Base-by-base conservation (phyloP, 2,797 vertebrate species). In the Bovichtus variegatus region DNA sequence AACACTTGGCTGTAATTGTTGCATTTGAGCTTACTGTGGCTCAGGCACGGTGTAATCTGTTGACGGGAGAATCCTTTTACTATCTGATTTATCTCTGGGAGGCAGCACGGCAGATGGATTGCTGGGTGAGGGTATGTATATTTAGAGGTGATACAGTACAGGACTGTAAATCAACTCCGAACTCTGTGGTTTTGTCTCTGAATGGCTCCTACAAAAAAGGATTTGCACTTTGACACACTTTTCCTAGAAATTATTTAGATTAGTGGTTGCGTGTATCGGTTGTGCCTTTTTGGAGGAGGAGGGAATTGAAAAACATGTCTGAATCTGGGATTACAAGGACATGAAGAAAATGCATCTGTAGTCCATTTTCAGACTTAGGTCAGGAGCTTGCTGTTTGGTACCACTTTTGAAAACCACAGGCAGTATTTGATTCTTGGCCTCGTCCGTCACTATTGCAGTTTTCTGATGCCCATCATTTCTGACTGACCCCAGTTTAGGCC, bases 71-170 rank as follows among this genome's bases (percentile, higher is more conserved):
- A 81, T 43, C 29, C 57, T 81, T 89, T 87, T 71, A 82, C 75
- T 16, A 51, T 76, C 41, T 3, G 2, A 71, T 44, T 91, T 91
- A 88, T 93, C 85, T 90, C 55, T 68, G 43, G 38, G 69, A 90
- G 81, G 81, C 81, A 73, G 66, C 21, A 16, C 6, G 8, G 38
- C 75, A 78, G 89, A 94, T 88, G 80, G 78, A 92, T 87, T 74
- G 72, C 74, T 40, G 41, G 77, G 55, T 70, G 66, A 74, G 58
- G 70, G 64, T 80, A 64, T 80, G 81, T 88, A 89, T 89, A 90
- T 92, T 88, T 89, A 84, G 82, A 87, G 78, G 59, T 82, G 88
- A 93, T 83, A 76, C 57, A 58, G 53, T 47, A 65, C 38, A 64
- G 60, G 27, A 67, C 53, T 36, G 13, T 90, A 89, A 92, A 91